Percentiles rank a stretch among this genome's conserved stretches.
Evolutionary conservation across 2,797 vertebrate species (phyloP).

Genomic region (Ispidina lecontei): DNA sequence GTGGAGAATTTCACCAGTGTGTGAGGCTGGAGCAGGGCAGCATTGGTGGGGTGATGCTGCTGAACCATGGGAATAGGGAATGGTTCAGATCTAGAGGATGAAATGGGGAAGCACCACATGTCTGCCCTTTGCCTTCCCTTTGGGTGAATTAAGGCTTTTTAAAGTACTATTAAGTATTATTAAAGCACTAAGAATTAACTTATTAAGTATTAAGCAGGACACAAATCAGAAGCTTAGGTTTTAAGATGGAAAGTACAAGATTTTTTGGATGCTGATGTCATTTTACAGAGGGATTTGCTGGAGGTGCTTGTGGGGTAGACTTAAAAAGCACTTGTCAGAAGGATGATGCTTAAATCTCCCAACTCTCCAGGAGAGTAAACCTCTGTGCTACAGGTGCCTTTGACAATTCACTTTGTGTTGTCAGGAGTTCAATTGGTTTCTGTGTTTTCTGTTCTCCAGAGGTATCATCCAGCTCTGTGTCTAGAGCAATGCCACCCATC

Average conservation of each 20-base stretch:
- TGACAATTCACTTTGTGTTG: neutral
- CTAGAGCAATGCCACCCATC: neutral
- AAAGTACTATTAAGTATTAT: no score
- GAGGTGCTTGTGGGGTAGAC: neutral
- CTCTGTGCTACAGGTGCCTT: rapidly evolving
- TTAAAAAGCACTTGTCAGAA: neutral
- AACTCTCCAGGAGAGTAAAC: neutral
- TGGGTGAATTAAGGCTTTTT: neutral
- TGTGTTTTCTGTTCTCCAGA: neutral
- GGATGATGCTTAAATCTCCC: neutral
- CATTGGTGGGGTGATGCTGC: neutral
- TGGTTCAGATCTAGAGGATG: neutral
- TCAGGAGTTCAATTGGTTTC: neutral
- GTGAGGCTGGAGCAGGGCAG: neutral
- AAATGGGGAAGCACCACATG: neutral
- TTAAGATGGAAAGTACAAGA: neutral
- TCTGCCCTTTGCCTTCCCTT: neutral
- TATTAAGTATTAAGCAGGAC: neutral
- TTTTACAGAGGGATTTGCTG: neutral
- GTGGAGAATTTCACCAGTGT: neutral
- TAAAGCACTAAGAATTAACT: no score
- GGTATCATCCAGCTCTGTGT: neutral
- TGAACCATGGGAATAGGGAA: neutral
- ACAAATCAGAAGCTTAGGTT: neutral
- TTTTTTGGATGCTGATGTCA: neutral